Evolutionary conservation across 2,797 vertebrate species (phyloP).

Genomic region (Tachyglossus aculeatus): DNA sequence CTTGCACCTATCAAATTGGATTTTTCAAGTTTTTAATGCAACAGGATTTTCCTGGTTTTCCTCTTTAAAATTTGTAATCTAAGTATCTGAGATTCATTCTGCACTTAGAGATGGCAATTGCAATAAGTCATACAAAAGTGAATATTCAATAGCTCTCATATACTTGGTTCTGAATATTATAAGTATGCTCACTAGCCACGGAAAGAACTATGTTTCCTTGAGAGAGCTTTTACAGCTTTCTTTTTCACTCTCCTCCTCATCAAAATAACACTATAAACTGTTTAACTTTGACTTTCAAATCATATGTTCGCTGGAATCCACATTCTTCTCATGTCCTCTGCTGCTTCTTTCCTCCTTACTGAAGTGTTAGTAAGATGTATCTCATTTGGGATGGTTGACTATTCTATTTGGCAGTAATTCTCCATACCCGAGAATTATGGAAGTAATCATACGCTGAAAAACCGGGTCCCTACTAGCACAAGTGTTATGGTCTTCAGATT

Average conservation of each 20-base stretch:
- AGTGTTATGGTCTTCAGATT: slow-evolving; percentile 47
- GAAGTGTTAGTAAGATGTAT: slow-evolving; percentile 28
- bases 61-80: neutral
- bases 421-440: slow-evolving; percentile 56
- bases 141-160: too few relatives aligned
- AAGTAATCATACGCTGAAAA: slow-evolving; percentile 51
- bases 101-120: neutral
- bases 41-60: neutral
- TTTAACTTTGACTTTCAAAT: slow-evolving; percentile 42
- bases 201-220: neutral
- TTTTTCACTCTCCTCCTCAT: slow-evolving; percentile 21
- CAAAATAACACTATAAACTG: neutral
- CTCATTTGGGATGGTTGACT: slow-evolving; percentile 33
- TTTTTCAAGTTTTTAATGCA: neutral
- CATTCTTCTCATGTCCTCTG: slow-evolving; percentile 28
- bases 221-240: slow-evolving; percentile 17
- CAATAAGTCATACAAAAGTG: neutral
- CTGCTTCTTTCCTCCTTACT: slow-evolving; percentile 43
- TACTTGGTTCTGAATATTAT: too few relatives aligned
- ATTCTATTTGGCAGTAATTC: slow-evolving; percentile 53
- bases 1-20: neutral
- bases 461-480: slow-evolving; percentile 42
- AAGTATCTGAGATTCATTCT: too few relatives aligned
- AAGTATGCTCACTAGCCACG: neutral
- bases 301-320: neutral